A percentile compares a stretch with the other conserved stretches of the same genome.
Evolutionary conservation across 1,140 invertebrate species (phyloP).

Genomic region (Triops cancriformis): DNA sequence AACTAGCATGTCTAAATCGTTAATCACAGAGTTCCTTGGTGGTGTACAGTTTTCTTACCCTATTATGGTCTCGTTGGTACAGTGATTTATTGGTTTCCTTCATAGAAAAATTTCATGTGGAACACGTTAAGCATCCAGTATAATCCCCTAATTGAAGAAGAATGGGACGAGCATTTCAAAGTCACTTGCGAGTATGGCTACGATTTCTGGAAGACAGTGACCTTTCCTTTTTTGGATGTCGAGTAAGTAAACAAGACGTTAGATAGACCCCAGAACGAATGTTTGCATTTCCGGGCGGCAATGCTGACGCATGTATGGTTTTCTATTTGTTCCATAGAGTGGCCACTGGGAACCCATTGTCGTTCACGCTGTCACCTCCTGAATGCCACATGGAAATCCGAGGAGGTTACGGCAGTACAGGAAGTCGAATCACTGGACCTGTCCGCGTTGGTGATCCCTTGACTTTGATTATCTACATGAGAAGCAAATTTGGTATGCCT

Average conservation of each 20-base stretch:
- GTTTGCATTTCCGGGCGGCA: not conserved
- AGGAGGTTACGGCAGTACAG: conserved; percentile 74
- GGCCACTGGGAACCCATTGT: conserved; percentile 82
- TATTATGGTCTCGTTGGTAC: not conserved
- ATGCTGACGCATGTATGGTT: not conserved
- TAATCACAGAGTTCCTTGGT: not conserved
- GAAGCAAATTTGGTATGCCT: conserved; percentile 76
- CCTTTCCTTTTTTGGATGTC: conserved; percentile 86
- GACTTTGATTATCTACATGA: conserved; percentile 87
- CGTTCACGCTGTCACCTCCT: conserved; percentile 85
- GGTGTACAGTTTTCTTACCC: not conserved
- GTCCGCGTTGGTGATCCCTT: conserved; percentile 85
- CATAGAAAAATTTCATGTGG: conserved; percentile 88
- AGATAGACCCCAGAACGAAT: not conserved
- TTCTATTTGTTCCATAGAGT: conserved; percentile 50
- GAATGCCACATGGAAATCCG: conserved; percentile 93
- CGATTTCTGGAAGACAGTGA: conserved; percentile 93
- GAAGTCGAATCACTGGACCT: conserved; percentile 72
- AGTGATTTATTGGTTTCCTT: conserved; percentile 31
- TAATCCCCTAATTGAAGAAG: conserved; percentile 85
- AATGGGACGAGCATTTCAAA: conserved; percentile 90
- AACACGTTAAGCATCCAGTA: conserved; percentile 91
- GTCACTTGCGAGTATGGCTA: conserved; percentile 95
- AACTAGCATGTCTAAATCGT: not conserved
- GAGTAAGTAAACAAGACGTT: conserved; percentile 59